Conservation (phyloP, 2,113 vertebrate species). For the Nycticorax nycticorax region DNA sequence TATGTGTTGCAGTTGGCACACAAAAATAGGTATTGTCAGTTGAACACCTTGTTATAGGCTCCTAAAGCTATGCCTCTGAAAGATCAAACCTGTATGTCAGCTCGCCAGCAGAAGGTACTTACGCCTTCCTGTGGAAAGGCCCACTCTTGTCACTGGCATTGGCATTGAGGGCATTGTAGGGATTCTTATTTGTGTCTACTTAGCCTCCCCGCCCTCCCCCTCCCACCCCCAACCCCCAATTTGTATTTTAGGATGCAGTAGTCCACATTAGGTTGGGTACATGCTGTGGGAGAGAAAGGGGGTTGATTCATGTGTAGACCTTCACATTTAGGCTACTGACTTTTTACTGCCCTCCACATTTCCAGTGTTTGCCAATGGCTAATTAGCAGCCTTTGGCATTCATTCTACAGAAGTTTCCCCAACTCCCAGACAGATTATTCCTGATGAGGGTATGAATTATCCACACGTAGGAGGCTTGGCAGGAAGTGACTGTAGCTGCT, state of each 20-base stretch:
- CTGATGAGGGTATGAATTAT: conserved; percentile 39
- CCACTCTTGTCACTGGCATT: not conserved
- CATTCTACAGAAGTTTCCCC: not conserved
- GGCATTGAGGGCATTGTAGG: not conserved
- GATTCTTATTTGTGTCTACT: not conserved
- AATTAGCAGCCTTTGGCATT: conserved; percentile 26
- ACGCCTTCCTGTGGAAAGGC: not conserved
- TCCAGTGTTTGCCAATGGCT: not conserved
- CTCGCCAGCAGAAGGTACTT: not conserved
- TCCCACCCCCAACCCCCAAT: not conserved
- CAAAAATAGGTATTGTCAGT: not conserved
- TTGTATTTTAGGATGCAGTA: not conserved
- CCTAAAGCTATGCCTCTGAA: not conserved
- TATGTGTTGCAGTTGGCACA: not conserved
- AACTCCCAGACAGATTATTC: conserved; percentile 36
- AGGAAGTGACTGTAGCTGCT: not conserved
- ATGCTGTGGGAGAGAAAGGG: not conserved
- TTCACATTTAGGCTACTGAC: not conserved
- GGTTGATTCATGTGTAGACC: not conserved
- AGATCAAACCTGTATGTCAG: not conserved
- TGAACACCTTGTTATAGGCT: not conserved
- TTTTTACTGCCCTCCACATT: not conserved
- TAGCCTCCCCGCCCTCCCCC: not conserved
- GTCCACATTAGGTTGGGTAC: not conserved
- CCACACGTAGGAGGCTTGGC: not conserved